Evolutionary conservation across 2,888 invertebrate genomes (phyloP), one percentile per base, ranked within the genome.

Genomic region (Teinopalpus imperialis): DNA sequence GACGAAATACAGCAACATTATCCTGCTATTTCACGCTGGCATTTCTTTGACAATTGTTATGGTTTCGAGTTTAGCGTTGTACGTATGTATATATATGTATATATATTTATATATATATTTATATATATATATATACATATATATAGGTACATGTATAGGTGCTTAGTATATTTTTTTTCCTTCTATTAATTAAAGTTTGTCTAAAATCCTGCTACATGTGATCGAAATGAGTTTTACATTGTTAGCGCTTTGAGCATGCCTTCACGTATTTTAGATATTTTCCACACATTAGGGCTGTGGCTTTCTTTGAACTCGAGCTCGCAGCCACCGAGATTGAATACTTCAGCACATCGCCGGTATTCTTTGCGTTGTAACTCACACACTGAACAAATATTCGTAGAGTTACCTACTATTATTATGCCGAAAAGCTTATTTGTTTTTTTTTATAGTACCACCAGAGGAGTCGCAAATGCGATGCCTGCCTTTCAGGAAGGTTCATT

Each of bases 21-120:
- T n/a, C n/a, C n/a, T n/a, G n/a, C n/a, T n/a, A n/a, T n/a, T n/a
- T n/a, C n/a, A n/a, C n/a, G n/a, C n/a, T n/a, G n/a, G n/a, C n/a
- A n/a, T n/a, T 18, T 18, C 27, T 29, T 39, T 39, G 37, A 39
- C 37, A 39, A 27, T 39, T 37, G 26, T 12, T 36, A 27, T 14
- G 14, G 1, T 5, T 24, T 14, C 14, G 20, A 29, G n/a, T 4
- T 21, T 21, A 20, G n/a, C 12, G 18, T n/a, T n/a, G n/a, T n/a
- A n/a, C n/a, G 9, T 32, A 18, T 7, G 20, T 18, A 32, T 18
- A 7, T 9, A 9, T 8, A 3, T 24, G n/a, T 7, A 1, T 9
- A 24, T 24, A 9, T 24, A 1, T 24, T 24, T 8, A 24, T 24
- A 24, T n/a, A n/a, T n/a, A n/a, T n/a, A n/a, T n/a, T n/a, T n/a